These are phyloP conservation scores for Lampropteryx suffumata DNA, from an alignment of 2,888 invertebrate genomes.

Conservation along the genomic window DNA sequence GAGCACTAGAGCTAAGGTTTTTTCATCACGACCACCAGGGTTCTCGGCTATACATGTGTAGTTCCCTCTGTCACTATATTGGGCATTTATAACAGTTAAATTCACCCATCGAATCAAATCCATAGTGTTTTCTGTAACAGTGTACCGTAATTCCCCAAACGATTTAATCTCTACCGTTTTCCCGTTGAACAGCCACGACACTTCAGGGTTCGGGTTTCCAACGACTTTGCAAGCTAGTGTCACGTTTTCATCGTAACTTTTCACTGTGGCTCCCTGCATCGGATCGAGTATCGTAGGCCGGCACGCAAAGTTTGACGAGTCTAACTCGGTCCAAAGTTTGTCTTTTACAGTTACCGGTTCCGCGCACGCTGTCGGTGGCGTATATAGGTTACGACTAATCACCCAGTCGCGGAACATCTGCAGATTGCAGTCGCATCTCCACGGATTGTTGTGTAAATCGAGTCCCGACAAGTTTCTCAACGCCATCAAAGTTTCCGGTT, in stretches of 20 bases:
- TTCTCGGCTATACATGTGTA: conserved; percentile 92
- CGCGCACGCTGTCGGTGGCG: conserved; percentile 88
- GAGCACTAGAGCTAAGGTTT: conserved; percentile 86
- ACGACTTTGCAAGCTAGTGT: conserved; percentile 89
- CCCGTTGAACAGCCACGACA: conserved; percentile 88
- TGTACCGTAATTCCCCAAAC: conserved; percentile 77
- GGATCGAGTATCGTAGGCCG: conserved; percentile 89
- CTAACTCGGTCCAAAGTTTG: conserved; percentile 89
- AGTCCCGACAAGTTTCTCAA: conserved; percentile 88
- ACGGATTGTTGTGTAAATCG: conserved; percentile 91
- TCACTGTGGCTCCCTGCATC: conserved; percentile 82
- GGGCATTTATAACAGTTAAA: conserved; percentile 85
- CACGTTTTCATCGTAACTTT: conserved; percentile 86
- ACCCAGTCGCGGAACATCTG: conserved; percentile 91
- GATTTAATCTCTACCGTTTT: conserved; percentile 80
- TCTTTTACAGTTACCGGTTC: conserved; percentile 86
- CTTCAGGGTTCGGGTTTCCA: conserved; percentile 90
- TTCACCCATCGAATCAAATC: conserved; percentile 85
- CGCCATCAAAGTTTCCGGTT: conserved; percentile 85
- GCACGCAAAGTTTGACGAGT: conserved; percentile 91
- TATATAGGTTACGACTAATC: conserved; percentile 88
- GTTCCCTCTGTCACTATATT: conserved; percentile 86
- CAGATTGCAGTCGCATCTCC: conserved; percentile 94
- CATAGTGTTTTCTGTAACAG: conserved; percentile 68
- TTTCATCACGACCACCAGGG: conserved; percentile 90